phyloP scores from a whole-genome alignment of 1,140 invertebrate species.

The Dysdera silvatica region DNA sequence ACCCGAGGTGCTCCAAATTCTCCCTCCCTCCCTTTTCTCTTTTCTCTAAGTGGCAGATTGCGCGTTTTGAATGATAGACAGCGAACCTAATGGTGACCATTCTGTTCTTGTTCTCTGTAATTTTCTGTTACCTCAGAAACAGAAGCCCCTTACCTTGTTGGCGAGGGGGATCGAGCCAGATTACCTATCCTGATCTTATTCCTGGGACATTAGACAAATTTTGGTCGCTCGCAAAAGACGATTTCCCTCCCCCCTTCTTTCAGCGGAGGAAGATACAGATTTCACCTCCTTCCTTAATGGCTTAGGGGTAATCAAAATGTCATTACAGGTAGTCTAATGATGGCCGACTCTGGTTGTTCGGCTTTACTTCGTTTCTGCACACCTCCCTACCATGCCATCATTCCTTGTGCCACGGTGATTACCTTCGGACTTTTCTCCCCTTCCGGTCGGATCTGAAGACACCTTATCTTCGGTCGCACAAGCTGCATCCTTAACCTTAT shows the following conservation, averaged over 20 bases:
- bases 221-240: conserved; percentile 26
- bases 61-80: conserved; percentile 29
- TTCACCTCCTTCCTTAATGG: conserved; percentile 27
- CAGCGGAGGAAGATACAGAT: too few species aligned
- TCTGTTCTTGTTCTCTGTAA: conserved; percentile 30
- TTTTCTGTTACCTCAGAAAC: conserved; percentile 29
- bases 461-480: conserved; percentile 28
- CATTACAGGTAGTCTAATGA: conserved; percentile 31
- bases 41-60: conserved; percentile 27
- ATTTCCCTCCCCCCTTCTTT: conserved; percentile 24
- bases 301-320: conserved; percentile 30
- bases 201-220: conserved; percentile 30
- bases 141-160: conserved; percentile 29
- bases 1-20: neutral
- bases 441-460: conserved; percentile 27
- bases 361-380: neutral
- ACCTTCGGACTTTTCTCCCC: conserved; percentile 10
- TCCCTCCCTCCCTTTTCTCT: neutral
- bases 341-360: conserved; percentile 13
- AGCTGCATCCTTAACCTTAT: conserved; percentile 30
- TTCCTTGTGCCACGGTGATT: conserved; percentile 22
- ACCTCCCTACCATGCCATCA: neutral
- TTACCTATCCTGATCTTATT: conserved; percentile 23
- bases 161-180: conserved; percentile 28
- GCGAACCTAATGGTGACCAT: conserved; percentile 28